Evolutionary conservation across 1,140 invertebrate genomes (phyloP), one percentile per base, ranked within the genome.

Genomic region (Hyles euphorbiae): DNA sequence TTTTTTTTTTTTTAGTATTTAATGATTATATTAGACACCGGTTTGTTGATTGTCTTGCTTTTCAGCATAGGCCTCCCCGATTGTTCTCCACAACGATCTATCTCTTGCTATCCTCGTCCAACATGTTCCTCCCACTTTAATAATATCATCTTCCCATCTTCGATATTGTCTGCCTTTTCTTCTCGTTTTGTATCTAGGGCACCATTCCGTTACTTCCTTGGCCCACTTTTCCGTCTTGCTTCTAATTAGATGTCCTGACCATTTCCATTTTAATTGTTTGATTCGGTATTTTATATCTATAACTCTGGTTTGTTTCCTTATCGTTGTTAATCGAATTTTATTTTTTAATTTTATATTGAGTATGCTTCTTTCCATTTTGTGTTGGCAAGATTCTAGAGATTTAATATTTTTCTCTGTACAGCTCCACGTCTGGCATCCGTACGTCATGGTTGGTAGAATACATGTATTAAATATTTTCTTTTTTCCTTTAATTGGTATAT

Each of bases 301-400:
- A 8, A 60, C n/a, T 55, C 54, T 58, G 10, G 65, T 67, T 45
- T 57, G 22, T 36, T 60, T 58, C 33, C 58, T 49, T 45, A 64
- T 59, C n/a, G 34, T 68, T 56, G 48, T 40, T 49, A 61, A 12
- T 58, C 44, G 61, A 48, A 64, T 57, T 68, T 54, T 61, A 40
- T 68, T 50, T 53, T 50, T 43, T 53, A 61, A 12, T 53, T 58
- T 61, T n/a, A 58, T 12, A 10, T 34, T 60, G 7, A 67, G 54
- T 10, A 62, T 61, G 53, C 60, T 63, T 50, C 58, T 49, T 59
- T 69, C 63, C 48, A 62, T 62, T n/a, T 33, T 58, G 32, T 63
- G 63, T 59, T 65, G 63, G n/a, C 63, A 69, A 32, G 58, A 50
- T n/a, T 54, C 46, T 49, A 60, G 11, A 44, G 22, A 44, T 11